These are phyloP conservation scores for Scleropages formosus DNA, from an alignment of 2,797 vertebrate species.

Conservation along the genomic window DNA sequence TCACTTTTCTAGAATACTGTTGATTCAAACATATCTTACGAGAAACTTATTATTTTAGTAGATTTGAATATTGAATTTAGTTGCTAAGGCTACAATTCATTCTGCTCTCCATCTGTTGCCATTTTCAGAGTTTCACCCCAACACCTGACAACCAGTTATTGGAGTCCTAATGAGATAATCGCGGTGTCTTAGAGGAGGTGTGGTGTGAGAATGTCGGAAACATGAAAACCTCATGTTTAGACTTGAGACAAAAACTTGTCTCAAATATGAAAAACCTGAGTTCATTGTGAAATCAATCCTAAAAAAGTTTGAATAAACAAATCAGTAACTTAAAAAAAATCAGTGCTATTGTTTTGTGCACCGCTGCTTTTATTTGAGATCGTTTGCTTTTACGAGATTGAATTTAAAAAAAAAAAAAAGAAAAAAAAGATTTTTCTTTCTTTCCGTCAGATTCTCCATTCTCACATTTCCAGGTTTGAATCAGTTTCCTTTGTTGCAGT, in stretches of 20 bases:
- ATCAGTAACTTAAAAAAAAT: too few species aligned
- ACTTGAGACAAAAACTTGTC: neutral
- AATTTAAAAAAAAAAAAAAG: too few species aligned
- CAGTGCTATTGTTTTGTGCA: neutral
- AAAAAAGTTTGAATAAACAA: too few species aligned
- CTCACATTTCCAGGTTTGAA: too few species aligned
- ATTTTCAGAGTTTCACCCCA: conserved; percentile 4
- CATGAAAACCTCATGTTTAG: neutral
- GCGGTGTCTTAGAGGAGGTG: conserved; percentile 23
- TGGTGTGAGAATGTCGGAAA: conserved; percentile 13
- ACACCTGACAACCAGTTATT: conserved; percentile 20
- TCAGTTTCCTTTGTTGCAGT: too few species aligned
- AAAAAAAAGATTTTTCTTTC: too few species aligned
- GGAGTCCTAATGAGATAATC: conserved; percentile 23
- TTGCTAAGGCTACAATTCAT: conserved; percentile 19
- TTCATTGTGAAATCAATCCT: too few species aligned
- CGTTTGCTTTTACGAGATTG: too few species aligned
- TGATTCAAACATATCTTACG: conserved; percentile 13
- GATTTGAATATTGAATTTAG: neutral
- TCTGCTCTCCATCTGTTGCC: conserved; percentile 22
- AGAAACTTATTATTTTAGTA: neutral
- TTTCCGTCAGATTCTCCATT: too few species aligned
- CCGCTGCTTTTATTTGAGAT: neutral
- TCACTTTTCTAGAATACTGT: conserved; percentile 8
- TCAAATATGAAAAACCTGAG: neutral